Evolutionary conservation across 2,797 vertebrate genomes (phyloP), one percentile per base, ranked within the genome.

Genomic region (Martes flavigula): DNA sequence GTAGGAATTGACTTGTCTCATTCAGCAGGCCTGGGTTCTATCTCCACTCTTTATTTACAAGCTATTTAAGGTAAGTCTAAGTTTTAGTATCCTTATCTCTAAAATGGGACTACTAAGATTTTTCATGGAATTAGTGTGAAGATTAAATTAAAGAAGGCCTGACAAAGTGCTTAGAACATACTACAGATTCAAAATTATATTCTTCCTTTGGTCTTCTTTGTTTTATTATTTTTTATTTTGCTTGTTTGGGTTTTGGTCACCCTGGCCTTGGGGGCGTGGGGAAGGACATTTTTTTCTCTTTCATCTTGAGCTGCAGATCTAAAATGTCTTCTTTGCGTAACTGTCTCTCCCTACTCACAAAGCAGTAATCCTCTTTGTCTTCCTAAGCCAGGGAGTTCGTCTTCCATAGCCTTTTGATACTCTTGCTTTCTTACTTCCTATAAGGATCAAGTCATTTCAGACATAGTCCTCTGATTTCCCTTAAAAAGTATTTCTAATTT

Each of bases 401-500:
- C 54, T 97, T 94, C 96, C 92, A 91, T 92, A 95, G 62, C 85
- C 79, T 96, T 97, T 96, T 88, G 75, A 96, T 98, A 40, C 96
- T 97, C 66, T 94, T 90, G 62, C 91, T 32, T 97, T 97, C 97
- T 82, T 96, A 97, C 96, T 98, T 98, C 95, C 88, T 93, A n/a
- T 93, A 38, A 96, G 97, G 98, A 97, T 94, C 70, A 98, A 96
- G 90, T 7, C 46, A 95, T 82, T 96, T 98, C 89, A 95, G 84
- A 97, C 98, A 3, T 91, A 97, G 78, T 78, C 79, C 84, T 82
- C 68, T 54, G 72, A 97, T 98, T 98, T 96, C 97, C 97, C 85
- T 86, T 32, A 2, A 70, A 98, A 98, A 94, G 97, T 92, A 98
- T 98, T 98, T 98, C 97, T 98, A 97, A 98, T 98, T 98, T 99